phyloP scores from a whole-genome alignment of 2,113 vertebrate species.

The Pterocles gutturalis region DNA sequence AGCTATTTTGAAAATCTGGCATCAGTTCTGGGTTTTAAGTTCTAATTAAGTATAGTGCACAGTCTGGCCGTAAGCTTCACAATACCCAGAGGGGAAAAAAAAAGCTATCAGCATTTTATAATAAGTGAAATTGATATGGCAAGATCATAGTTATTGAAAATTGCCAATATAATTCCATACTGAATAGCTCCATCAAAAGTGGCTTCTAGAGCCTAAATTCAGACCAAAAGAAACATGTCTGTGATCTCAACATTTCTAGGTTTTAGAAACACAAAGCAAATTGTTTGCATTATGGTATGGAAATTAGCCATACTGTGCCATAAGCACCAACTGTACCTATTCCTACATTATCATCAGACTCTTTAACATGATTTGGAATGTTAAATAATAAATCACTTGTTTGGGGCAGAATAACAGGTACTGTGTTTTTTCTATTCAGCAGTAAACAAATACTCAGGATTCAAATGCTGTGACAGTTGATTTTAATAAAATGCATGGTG shows the following conservation, averaged over 20 bases:
- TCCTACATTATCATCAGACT: not conserved
- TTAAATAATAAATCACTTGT: not conserved
- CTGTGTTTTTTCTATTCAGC: not conserved
- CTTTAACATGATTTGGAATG: not conserved
- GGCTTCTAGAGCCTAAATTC: not conserved
- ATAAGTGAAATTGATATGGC: not conserved
- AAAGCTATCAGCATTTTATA: not conserved
- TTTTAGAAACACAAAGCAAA: not conserved
- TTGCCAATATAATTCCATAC: not conserved
- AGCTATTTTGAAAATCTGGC: slow-evolving; percentile 39
- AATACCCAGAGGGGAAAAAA: not conserved
- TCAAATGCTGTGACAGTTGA: not conserved
- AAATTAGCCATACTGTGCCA: not conserved
- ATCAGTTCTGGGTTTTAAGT: slow-evolving; percentile 8
- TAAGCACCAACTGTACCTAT: not conserved
- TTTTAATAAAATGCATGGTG: not conserved
- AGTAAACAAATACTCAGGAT: not conserved
- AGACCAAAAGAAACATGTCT: not conserved
- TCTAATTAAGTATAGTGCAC: slow-evolving; percentile 37
- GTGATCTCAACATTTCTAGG: not conserved
- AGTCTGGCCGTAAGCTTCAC: not conserved
- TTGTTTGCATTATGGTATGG: not conserved
- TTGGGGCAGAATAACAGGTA: not conserved
- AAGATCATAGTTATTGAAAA: not conserved
- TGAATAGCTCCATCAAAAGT: not conserved